These are phyloP conservation scores for Dicrostonyx torquatus DNA, from an alignment of 2,797 vertebrate genomes.

Conservation along the genomic window DNA sequence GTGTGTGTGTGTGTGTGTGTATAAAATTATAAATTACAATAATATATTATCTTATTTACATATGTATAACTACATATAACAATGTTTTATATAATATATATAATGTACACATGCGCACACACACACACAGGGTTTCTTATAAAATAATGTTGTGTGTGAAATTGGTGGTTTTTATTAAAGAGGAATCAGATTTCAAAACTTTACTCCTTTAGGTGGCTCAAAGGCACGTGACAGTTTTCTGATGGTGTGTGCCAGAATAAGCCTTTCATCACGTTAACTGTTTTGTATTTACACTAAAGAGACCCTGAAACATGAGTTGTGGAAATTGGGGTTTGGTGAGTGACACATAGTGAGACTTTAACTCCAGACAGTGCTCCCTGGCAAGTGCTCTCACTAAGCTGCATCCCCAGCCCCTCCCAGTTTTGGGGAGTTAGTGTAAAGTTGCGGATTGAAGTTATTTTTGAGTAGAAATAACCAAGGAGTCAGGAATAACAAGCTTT, in stretches of 20 bases:
- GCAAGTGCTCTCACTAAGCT: not conserved
- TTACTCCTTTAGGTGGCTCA: not conserved
- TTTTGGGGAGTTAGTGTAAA: not conserved
- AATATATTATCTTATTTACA: not conserved
- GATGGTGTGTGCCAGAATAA: not conserved
- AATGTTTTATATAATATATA: not conserved
- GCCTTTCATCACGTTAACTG: not conserved
- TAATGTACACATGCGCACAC: not conserved
- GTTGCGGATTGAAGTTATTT: not conserved
- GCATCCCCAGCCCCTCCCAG: not conserved
- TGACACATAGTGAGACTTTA: too few relatives aligned
- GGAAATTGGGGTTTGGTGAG: not conserved
- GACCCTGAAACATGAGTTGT: not conserved
- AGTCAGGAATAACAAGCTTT: constrained; percentile 4
- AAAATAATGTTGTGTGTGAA: not conserved
- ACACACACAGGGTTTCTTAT: not conserved
- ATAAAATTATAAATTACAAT: not conserved
- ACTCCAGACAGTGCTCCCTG: not conserved
- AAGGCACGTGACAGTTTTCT: not conserved
- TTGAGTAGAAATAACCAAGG: constrained; percentile 9
- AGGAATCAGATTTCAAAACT: not conserved
- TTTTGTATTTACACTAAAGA: not conserved
- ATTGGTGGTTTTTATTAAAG: not conserved
- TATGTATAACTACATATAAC: not conserved
- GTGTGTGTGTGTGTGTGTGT: not conserved